Percentiles rank a stretch among this genome's conserved stretches.
phyloP scores from a whole-genome alignment of 2,113 vertebrate species.

The Colius striatus region DNA sequence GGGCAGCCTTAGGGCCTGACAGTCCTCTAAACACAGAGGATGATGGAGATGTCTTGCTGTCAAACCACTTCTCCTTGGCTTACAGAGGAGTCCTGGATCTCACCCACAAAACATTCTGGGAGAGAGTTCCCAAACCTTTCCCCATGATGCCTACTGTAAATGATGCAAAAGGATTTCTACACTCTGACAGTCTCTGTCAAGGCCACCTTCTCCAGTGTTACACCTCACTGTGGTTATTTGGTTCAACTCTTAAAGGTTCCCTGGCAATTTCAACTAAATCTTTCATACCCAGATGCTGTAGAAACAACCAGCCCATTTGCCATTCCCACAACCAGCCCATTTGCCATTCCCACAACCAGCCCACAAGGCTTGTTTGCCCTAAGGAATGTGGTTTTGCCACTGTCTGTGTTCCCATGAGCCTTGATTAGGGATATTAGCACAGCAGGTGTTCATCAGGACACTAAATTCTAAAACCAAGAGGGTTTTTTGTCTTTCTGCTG shows the following conservation, averaged over 20 bases:
- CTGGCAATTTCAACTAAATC: neutral
- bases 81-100: neutral
- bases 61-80: neutral
- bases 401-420: neutral
- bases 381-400: neutral
- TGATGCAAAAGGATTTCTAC: neutral
- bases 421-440: neutral
- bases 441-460: slow-evolving; percentile 7
- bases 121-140: neutral
- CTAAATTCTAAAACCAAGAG: neutral
- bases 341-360: too few species aligned
- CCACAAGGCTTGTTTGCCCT: neutral
- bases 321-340: too few species aligned
- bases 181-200: neutral
- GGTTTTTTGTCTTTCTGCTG: neutral
- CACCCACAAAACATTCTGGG: neutral
- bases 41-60: neutral
- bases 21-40: fast-evolving
- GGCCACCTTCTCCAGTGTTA: neutral
- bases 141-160: neutral
- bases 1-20: too few species aligned
- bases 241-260: neutral
- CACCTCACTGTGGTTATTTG: neutral
- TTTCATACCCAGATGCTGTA: neutral
- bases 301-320: neutral